Evolutionary conservation across 2,113 vertebrate species (phyloP).

Genomic region (Hyaena hyaena): DNA sequence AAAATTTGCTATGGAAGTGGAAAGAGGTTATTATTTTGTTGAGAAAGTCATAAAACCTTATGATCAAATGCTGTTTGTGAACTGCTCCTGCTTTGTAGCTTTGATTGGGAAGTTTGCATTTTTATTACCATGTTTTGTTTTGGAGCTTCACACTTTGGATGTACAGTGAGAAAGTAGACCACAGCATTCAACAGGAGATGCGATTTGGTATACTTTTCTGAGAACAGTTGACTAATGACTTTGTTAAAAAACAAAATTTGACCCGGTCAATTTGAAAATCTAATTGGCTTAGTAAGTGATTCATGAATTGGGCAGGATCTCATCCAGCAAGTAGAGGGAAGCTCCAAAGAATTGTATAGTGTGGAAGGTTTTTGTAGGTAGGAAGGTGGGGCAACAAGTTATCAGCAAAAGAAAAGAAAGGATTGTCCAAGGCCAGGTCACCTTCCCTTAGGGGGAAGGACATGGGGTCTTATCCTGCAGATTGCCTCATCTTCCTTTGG

Average conservation of each 20-base stretch:
- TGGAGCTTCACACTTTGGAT: background rate
- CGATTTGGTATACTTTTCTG: background rate
- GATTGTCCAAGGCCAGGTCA: background rate
- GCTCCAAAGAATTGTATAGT: background rate
- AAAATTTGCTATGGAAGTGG: background rate
- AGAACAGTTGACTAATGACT: background rate
- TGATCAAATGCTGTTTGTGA: background rate
- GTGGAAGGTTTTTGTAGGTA: background rate
- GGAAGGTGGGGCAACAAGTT: background rate
- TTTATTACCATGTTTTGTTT: constrained; percentile 27
- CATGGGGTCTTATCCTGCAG: background rate
- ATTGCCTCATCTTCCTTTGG: background rate
- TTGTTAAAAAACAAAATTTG: background rate
- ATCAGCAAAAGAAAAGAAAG: background rate
- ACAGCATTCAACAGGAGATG: background rate
- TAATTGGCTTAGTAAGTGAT: background rate
- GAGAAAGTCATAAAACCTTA: background rate
- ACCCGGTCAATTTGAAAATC: background rate
- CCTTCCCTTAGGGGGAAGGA: background rate
- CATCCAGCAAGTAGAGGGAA: background rate
- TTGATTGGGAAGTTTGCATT: constrained; percentile 1
- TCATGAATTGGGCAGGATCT: background rate
- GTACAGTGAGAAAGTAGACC: background rate
- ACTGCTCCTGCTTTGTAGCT: background rate
- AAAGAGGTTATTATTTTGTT: constrained; percentile 6